Evolutionary conservation across 2,888 invertebrate species (phyloP).

Genomic region (Xestia xanthographa): DNA sequence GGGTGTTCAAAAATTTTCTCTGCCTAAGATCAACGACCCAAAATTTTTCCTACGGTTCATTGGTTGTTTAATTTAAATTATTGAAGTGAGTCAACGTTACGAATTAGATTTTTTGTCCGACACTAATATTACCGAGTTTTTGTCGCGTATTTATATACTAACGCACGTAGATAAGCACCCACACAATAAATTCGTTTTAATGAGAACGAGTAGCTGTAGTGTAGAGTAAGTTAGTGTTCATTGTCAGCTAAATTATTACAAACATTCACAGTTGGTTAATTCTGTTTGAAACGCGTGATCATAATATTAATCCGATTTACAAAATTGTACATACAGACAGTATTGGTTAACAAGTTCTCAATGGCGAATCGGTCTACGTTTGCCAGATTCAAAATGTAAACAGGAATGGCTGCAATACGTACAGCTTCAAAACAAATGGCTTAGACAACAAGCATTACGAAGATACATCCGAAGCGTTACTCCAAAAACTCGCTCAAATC

Average conservation of each 20-base stretch:
- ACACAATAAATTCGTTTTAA: slow-evolving; percentile 66
- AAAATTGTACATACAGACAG: slow-evolving; percentile 23
- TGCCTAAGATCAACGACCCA: slow-evolving; percentile 79
- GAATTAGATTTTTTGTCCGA: slow-evolving; percentile 63
- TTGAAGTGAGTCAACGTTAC: slow-evolving; percentile 71
- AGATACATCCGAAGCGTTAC: slow-evolving; percentile 70
- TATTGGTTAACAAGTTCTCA: slow-evolving; percentile 54
- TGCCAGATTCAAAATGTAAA: slow-evolving; percentile 54
- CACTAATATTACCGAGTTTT: slow-evolving; percentile 62
- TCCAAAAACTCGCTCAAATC: slow-evolving; percentile 80
- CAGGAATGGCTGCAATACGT: slow-evolving; percentile 44
- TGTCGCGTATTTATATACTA: slow-evolving; percentile 68
- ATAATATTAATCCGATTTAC: slow-evolving; percentile 36
- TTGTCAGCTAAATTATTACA: slow-evolving; percentile 68
- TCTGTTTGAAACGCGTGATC: slow-evolving; percentile 42
- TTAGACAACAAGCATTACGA: slow-evolving; percentile 68
- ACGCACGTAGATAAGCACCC: slow-evolving; percentile 58
- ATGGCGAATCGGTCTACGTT: slow-evolving; percentile 42
- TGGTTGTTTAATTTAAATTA: slow-evolving; percentile 78
- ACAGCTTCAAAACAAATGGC: slow-evolving; percentile 55
- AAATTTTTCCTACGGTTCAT: slow-evolving; percentile 81
- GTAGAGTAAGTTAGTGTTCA: slow-evolving; percentile 65
- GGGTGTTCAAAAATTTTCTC: slow-evolving; percentile 77
- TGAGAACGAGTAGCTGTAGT: slow-evolving; percentile 57
- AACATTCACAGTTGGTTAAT: slow-evolving; percentile 56